Percentiles rank a stretch among this genome's conserved stretches.
Conservation (phyloP, 2,113 vertebrate genomes). For the Donacobius atricapilla region DNA sequence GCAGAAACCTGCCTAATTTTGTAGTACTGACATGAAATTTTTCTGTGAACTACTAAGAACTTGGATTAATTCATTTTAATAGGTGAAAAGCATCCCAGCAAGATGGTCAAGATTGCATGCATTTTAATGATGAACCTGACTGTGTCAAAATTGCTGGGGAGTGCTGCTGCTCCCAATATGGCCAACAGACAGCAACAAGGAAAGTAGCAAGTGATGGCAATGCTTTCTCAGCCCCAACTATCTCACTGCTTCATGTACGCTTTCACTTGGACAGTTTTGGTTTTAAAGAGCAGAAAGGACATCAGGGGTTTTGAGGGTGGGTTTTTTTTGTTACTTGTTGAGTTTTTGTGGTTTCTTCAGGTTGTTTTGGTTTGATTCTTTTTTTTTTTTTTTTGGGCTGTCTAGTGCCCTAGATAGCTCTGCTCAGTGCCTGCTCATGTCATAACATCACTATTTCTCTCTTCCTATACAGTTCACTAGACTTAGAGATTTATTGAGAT, state of each 20-base stretch:
- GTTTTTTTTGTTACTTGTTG: background rate
- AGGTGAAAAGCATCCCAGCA: background rate
- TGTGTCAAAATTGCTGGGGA: background rate
- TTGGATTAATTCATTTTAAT: background rate
- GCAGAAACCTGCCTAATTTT: background rate
- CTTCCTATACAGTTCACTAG: background rate
- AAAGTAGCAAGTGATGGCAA: background rate
- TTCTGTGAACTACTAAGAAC: background rate
- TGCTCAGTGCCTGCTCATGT: background rate
- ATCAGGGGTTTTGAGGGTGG: background rate
- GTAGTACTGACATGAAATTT: background rate
- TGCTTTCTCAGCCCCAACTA: background rate
- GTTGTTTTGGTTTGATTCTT: background rate
- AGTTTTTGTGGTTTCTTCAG: background rate
- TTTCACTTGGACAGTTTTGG: background rate
- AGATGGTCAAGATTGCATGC: background rate
- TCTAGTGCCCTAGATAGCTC: background rate
- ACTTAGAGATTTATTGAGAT: background rate
- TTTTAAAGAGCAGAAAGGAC: background rate
- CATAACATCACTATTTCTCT: background rate
- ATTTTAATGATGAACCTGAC: background rate
- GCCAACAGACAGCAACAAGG: background rate
- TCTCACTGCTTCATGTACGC: background rate
- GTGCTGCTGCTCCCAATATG: background rate
- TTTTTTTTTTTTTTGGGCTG: background rate